Conservation (phyloP, 2,797 vertebrate genomes). For the Sebastes diaconus region DNA sequence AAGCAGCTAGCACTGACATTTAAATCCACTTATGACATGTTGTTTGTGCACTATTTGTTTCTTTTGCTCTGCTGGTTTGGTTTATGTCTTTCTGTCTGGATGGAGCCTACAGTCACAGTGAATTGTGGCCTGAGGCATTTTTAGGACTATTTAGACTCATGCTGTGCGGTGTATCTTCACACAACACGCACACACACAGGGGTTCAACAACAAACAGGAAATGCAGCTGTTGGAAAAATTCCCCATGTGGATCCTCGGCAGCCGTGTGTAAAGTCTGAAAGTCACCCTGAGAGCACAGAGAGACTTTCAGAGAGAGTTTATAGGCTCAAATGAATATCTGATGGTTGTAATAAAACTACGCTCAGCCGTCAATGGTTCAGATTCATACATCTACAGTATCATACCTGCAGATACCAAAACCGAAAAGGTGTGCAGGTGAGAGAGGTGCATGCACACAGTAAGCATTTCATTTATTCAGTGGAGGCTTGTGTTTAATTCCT, state of each 20-base stretch:
- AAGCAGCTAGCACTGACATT: background rate
- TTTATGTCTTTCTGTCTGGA: background rate
- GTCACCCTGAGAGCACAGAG: slow-evolving; percentile 60
- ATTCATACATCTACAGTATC: background rate
- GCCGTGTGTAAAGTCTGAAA: slow-evolving; percentile 61
- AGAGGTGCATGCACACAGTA: background rate
- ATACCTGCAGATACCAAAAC: background rate
- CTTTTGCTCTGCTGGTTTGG: background rate
- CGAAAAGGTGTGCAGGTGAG: background rate
- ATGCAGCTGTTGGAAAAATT: slow-evolving; percentile 26
- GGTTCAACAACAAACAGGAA: slow-evolving; percentile 45
- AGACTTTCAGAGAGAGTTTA: slow-evolving; percentile 20
- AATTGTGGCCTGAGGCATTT: slow-evolving; percentile 28
- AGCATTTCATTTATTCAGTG: background rate
- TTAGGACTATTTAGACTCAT: slow-evolving; percentile 29
- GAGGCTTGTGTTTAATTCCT: background rate
- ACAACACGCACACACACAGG: background rate
- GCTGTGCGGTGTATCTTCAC: background rate
- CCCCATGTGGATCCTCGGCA: slow-evolving; percentile 42
- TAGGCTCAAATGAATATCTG: slow-evolving; percentile 44
- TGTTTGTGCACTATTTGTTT: background rate
- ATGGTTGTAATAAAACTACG: slow-evolving; percentile 46
- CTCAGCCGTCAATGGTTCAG: background rate
- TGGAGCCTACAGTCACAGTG: slow-evolving; percentile 6
- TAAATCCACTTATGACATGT: background rate